phyloP scores from a whole-genome alignment of 2,113 vertebrate genomes.

The Microtus richardsoni region DNA sequence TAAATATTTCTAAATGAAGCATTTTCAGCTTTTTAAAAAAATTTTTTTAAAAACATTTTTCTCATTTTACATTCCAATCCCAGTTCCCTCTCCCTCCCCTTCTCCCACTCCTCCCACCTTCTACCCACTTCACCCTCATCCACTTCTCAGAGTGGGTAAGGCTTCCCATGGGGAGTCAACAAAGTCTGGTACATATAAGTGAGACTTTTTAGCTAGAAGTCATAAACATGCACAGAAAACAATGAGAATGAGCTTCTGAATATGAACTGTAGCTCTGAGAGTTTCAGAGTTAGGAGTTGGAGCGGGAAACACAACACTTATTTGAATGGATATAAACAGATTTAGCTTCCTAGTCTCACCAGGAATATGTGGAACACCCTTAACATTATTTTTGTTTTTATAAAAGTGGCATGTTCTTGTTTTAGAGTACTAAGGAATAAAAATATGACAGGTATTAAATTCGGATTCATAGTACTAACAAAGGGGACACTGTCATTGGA shows the following conservation, averaged over 20 bases:
- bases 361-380: neutral
- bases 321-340: neutral
- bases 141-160: no score
- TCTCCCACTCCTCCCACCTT: no score
- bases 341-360: constrained; percentile 31
- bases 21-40: neutral
- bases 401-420: neutral
- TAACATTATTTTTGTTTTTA: constrained; percentile 23
- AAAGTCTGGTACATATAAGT: constrained; percentile 6
- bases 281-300: neutral
- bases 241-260: constrained; percentile 23
- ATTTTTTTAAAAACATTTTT: no score
- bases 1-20: constrained; percentile 18
- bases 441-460: constrained; percentile 23
- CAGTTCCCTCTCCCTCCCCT: no score
- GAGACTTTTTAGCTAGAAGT: neutral
- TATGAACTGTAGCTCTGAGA: neutral
- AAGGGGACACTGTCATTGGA: neutral
- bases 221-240: neutral
- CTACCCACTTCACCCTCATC: no score
- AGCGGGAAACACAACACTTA: neutral
- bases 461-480: neutral
- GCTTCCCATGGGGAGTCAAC: no score
- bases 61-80: no score
- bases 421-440: constrained; percentile 8